Percentiles rank a stretch among this genome's conserved stretches.
Conservation (phyloP, 53 echinoderm and acorn worm genomes). For the Echinometra lucunter region DNA sequence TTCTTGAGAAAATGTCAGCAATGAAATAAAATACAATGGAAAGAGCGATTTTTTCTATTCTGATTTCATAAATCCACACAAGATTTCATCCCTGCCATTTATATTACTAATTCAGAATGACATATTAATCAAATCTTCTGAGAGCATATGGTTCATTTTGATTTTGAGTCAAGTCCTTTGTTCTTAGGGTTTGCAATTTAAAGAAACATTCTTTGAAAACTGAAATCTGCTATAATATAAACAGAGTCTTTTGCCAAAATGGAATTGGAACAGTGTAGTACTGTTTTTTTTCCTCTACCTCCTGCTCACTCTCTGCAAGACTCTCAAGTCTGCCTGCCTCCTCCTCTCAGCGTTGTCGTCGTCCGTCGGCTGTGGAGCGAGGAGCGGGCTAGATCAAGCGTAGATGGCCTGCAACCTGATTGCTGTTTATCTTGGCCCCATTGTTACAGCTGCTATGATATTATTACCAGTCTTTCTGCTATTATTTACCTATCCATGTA, state of each 20-base stretch:
- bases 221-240: conserved; percentile 29
- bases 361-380: conserved; percentile 37
- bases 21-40: background rate
- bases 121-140: conserved; percentile 27
- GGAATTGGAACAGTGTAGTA: background rate
- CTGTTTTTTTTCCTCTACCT: background rate
- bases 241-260: conserved; percentile 10
- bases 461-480: conserved; percentile 26
- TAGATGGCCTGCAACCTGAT: conserved; percentile 33
- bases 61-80: background rate
- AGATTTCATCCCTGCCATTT: background rate
- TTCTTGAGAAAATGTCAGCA: background rate
- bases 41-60: background rate
- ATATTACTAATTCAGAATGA: background rate
- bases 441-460: conserved; percentile 70
- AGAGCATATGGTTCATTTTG: conserved; percentile 39
- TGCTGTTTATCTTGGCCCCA: conserved; percentile 65
- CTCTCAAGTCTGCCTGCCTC: conserved; percentile 31
- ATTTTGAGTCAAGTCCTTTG: conserved; percentile 15
- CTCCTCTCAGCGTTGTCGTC: background rate
- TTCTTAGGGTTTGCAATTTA: background rate
- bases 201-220: conserved; percentile 18
- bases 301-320: background rate
- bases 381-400: conserved; percentile 43
- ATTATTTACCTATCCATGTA: conserved; percentile 36